phyloP scores from a whole-genome alignment of 2,113 vertebrate genomes.

The Thamnaconus septentrionalis region DNA sequence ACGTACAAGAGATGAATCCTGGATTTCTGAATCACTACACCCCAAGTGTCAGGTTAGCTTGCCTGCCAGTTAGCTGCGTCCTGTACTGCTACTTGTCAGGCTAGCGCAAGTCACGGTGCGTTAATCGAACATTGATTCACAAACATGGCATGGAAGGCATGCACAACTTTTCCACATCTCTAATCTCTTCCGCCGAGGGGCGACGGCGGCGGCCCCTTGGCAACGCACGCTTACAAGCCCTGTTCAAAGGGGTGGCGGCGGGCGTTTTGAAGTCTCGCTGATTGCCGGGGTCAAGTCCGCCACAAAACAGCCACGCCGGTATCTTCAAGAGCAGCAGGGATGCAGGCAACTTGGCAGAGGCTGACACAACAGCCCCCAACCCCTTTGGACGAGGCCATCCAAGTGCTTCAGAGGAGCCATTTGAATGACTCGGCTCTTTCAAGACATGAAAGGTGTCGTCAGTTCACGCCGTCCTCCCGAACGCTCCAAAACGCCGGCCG shows the following conservation, averaged over 20 bases:
- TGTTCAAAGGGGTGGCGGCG: conserved; percentile 46
- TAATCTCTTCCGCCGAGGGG: conserved; percentile 33
- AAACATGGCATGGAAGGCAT: too few species aligned
- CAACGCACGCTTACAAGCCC: conserved; percentile 25
- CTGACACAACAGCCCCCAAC: conserved; percentile 19
- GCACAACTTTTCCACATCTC: conserved; percentile 12
- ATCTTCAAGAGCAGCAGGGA: conserved; percentile 73
- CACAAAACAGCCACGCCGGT: conserved; percentile 37
- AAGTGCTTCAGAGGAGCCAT: conserved; percentile 50
- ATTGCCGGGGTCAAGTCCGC: conserved; percentile 44
- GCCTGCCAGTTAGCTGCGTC: too few species aligned
- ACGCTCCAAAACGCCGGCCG: conserved; percentile 5
- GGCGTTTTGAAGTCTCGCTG: conserved; percentile 57
- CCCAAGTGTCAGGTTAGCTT: too few species aligned
- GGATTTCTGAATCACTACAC: too few species aligned
- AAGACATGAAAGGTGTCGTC: conserved; percentile 45
- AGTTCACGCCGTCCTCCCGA: conserved; percentile 14
- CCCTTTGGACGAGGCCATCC: conserved; percentile 32
- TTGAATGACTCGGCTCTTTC: conserved; percentile 38
- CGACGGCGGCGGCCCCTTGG: conserved; percentile 32
- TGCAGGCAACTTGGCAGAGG: conserved; percentile 46
- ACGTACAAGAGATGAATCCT: too few species aligned
- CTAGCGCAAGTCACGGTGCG: too few species aligned
- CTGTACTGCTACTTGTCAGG: too few species aligned
- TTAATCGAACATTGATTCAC: too few species aligned